Evolutionary conservation across 2,888 invertebrate species (phyloP), one percentile per base, ranked within the genome.

Genomic region (Tachina lurida): DNA sequence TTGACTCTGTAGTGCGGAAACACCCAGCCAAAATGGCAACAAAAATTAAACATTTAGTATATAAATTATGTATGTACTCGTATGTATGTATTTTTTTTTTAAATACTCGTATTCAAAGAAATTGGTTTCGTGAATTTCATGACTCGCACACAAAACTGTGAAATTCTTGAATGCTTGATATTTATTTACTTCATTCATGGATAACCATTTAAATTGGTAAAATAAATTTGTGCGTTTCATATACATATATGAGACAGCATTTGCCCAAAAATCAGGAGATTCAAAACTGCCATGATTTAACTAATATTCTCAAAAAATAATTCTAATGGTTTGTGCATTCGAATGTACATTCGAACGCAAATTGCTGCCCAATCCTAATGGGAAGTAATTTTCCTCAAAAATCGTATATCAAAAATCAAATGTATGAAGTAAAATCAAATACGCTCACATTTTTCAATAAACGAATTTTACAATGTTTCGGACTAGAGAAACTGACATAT

Each of bases 1-100:
- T 86, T 86, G 75, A 79, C 67, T 82, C 12, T 75, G 62, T 19
- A 63, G 75, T 75, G 71, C 75, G 71, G 79, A 86, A 86, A 79
- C 54, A 67, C 43, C 39, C 71, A 75, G 62, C 43, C 73, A 73
- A 73, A 83, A 78, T 73, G 67, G 67, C 83, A 77, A 65, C 70
- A 65, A 58, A 19, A 77, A 71, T 71, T 65, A 49, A 70, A 12
- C 56, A 41, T 70, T 70, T 10, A 10, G 15, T 31, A 60, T 49
- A 56, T 71, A 56, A 17, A 41, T 45, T 67, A 17, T 43, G 54
- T 31, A n/a, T 54, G 17, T 12, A 49, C 1, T 4, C 19, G n/a
- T 39, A 10, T 13, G 7, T 58, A 43, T 47, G 13, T 71, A 45
- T 71, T 45, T n/a, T 9, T 31, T 71, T 45, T n/a, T 9, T 31